Base-by-base conservation (phyloP, 2,797 vertebrate species). In the Lophotriccus pileatus region DNA sequence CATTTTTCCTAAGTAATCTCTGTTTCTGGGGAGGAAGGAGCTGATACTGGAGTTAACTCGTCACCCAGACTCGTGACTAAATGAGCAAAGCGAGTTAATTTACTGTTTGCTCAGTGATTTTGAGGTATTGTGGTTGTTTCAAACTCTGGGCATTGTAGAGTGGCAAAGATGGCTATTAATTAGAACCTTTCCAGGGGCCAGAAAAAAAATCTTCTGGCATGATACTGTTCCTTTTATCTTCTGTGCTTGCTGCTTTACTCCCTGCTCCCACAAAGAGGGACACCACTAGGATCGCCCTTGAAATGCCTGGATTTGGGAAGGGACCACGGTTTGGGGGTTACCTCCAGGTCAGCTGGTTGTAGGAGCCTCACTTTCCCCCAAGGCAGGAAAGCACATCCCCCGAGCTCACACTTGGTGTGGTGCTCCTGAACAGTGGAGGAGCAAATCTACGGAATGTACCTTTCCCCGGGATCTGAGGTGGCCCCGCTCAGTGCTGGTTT, bases 91-190 rank as follows among this genome's bases (percentile, higher is more conserved):
- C 7, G 37, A 72, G 68, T 46, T 90, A 25, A 59, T 67, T 84
- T 81, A 7, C 46, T 72, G 4, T 58, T 75, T 72, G 4, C 50
- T 60, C 66, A 44, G 19, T 37, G 23, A 12, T 80, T 76, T 55
- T 56, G 47, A 27, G 13, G 4, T 43, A 20, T 15, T 12, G 2
- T 0, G 1, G 3, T 34, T 34, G 14, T 21, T 72, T 36, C n/a
- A 10, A 39, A 46, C 24, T 46, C 62, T 50, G 18, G 53, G 30
- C 56, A 36, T 74, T 81, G 86, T 41, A n/a, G 16, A 32, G 44
- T 16, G 60, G 23, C 25, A 41, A n/a, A 67, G 36, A 13, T 44
- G 32, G 10, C 24, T 74, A 1, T 39, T n/a, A n/a, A 1, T 39
- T n/a, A 30, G 69, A 81, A 67, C 20, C 6, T 56, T 50, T 46